Base-by-base conservation (phyloP, 30 jellyfish, hydroid and myxozoan genomes). In the Hydractinia symbiolongicarpus region DNA sequence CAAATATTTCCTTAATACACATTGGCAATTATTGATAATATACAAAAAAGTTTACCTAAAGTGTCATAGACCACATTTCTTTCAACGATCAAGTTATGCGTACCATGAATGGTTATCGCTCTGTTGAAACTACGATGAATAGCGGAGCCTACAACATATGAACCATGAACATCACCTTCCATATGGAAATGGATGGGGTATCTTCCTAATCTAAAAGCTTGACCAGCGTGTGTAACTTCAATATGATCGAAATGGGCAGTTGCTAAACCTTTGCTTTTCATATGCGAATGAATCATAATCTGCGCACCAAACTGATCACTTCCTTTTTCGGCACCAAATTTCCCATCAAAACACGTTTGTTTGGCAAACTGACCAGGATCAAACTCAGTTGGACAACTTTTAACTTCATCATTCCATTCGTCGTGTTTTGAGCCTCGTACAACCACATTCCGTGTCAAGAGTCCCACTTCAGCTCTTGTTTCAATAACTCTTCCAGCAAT, bases 231-330 rank as follows among this genome's bases (percentile, higher is more conserved):
- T 16, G 89, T 87, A 49, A 91, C 95, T 80, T 91, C 98, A 19
- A 91, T 83, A 84, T 91, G 88, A 79, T 86, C 85, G 85, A 91
- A 91, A 72, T 72, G 91, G 7, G 95, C 98, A 53, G 55, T 78
- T 3, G 98, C 96, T 55, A 17, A 76, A 17, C 92, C 60, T 44
- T 91, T 78, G 66, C 80, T 61, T 64, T 64, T 64, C 85, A 77
- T 77, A 7, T 72, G 86, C 9, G 96, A 86, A 79, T 91, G 98
- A 74, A 91, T 67, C 95, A 91, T 91, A 71, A 91, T 91, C 55
- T 91, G 98, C 61, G 83, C 98, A 13, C 98, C 98, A 83, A 91
- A 91, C 58, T 91, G 96, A 78, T 87, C 96, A 57, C 98, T 91
- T 53, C 95, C 98, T 17, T 87, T 68, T 81, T 91, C 98, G 64